Conservation (phyloP, 30 jellyfish, hydroid and myxozoan species). For the Aurelia sp. region DNA sequence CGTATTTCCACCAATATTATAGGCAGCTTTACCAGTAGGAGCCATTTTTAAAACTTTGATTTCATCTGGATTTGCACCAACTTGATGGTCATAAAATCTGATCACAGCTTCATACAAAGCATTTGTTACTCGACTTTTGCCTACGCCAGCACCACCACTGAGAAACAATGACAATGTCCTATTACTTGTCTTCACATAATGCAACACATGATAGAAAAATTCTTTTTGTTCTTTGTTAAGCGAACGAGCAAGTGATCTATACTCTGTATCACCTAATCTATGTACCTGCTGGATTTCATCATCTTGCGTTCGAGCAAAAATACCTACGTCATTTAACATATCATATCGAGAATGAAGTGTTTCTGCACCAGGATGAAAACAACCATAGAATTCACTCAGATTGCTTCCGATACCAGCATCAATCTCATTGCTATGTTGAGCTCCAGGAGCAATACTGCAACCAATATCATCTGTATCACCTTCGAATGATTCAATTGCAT, state of each 20-base stretch:
- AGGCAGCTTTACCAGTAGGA: conserved; percentile 45
- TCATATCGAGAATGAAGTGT: conserved; percentile 4
- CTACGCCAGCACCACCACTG: conserved; percentile 58
- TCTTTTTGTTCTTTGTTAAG: conserved; percentile 20
- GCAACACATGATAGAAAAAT: conserved; percentile 22
- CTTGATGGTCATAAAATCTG: background rate
- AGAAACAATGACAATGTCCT: conserved; percentile 6
- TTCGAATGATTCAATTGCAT: background rate
- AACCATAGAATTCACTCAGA: conserved; percentile 7
- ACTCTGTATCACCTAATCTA: background rate
- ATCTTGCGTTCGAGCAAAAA: background rate
- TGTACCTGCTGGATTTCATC: too few relatives aligned
- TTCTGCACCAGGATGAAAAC: conserved; percentile 24
- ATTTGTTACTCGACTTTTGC: conserved; percentile 21
- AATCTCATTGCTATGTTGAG: conserved; percentile 11
- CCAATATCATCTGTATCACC: background rate
- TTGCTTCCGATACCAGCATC: background rate
- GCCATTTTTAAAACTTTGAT: background rate
- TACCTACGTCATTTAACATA: conserved; percentile 6
- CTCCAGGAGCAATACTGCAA: conserved; percentile 24
- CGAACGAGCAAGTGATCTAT: background rate
- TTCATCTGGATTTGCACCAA: conserved; percentile 33
- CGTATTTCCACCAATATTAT: conserved; percentile 28
- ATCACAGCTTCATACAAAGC: background rate
- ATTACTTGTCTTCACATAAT: background rate